These are phyloP conservation scores for Tautogolabrus adspersus DNA, from an alignment of 2,113 vertebrate species.

Conservation along the genomic window DNA sequence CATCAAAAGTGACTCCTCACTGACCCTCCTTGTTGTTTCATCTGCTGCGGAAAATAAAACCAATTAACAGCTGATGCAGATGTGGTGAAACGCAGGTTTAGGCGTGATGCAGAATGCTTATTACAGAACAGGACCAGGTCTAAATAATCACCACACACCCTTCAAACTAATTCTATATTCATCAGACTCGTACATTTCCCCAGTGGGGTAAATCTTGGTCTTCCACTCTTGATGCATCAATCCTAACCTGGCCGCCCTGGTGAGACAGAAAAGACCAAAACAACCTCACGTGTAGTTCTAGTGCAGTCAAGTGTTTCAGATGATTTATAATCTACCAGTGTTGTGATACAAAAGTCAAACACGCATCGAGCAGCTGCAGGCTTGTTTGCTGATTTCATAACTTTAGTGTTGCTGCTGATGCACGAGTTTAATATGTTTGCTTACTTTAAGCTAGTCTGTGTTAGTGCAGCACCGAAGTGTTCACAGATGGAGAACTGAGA, in stretches of 20 bases:
- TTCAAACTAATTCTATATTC: conserved; percentile 56
- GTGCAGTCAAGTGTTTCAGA: too few relatives aligned
- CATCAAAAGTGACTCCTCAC: conserved; percentile 63
- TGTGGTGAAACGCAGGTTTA: conserved; percentile 28
- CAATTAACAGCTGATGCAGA: conserved; percentile 62
- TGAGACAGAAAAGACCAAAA: background rate
- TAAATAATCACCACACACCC: conserved; percentile 58
- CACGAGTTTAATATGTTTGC: conserved; percentile 14
- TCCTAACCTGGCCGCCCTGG: conserved; percentile 7
- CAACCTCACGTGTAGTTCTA: background rate
- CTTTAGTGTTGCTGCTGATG: conserved; percentile 6
- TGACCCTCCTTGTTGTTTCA: conserved; percentile 29
- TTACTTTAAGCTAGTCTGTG: conserved; percentile 1
- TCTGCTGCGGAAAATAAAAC: conserved; percentile 66
- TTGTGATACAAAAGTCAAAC: background rate
- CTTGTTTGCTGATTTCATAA: conserved; percentile 8
- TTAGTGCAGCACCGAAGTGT: background rate
- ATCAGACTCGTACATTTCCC: conserved; percentile 62
- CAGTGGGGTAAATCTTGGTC: conserved; percentile 28
- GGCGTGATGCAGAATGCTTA: conserved; percentile 66
- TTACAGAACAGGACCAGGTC: conserved; percentile 61
- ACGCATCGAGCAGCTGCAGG: conserved; percentile 9
- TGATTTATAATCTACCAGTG: too few relatives aligned
- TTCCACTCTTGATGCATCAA: conserved; percentile 4
- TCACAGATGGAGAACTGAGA: conserved; percentile 27